Conservation (phyloP, 2,113 vertebrate species). For the Oophaga pumilio region DNA sequence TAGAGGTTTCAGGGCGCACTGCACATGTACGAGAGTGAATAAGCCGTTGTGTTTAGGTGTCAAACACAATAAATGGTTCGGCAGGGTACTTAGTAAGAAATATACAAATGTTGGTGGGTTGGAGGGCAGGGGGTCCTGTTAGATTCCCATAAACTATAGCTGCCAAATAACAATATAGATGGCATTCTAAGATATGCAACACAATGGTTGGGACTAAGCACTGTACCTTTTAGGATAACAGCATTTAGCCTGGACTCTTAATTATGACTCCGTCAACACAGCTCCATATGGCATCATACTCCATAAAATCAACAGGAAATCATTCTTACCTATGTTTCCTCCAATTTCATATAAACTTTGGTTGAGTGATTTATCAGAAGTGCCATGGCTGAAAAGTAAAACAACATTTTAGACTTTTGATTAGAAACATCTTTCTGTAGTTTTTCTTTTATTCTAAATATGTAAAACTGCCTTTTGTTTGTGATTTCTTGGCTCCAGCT, state of each 20-base stretch:
- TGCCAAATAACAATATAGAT: too few species aligned
- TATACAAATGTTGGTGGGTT: too few species aligned
- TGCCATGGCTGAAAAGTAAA: constrained; percentile 63
- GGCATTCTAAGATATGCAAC: too few species aligned
- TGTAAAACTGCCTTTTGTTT: constrained; percentile 16
- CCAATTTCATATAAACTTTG: constrained; percentile 86
- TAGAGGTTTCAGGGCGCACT: too few species aligned
- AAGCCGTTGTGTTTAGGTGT: too few species aligned
- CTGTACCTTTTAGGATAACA: too few species aligned
- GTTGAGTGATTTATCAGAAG: constrained; percentile 71
- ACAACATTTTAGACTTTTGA: not conserved
- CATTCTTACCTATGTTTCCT: constrained; percentile 85
- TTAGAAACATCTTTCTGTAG: constrained; percentile 1
- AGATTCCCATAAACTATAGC: too few species aligned
- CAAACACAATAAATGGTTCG: too few species aligned
- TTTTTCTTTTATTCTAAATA: constrained; percentile 14
- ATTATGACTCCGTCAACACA: not conserved
- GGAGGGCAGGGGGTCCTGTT: too few species aligned
- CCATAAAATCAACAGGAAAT: not conserved
- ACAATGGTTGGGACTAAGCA: too few species aligned
- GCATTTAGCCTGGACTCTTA: not conserved
- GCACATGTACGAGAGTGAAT: too few species aligned
- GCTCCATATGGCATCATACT: not conserved
- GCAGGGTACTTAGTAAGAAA: too few species aligned
- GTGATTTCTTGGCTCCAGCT: not conserved